Percentiles rank a stretch among this genome's conserved stretches.
These are phyloP conservation scores for Sinodicranocentrus sp. DNA, from an alignment of 2,888 invertebrate species.

Conservation along the genomic window DNA sequence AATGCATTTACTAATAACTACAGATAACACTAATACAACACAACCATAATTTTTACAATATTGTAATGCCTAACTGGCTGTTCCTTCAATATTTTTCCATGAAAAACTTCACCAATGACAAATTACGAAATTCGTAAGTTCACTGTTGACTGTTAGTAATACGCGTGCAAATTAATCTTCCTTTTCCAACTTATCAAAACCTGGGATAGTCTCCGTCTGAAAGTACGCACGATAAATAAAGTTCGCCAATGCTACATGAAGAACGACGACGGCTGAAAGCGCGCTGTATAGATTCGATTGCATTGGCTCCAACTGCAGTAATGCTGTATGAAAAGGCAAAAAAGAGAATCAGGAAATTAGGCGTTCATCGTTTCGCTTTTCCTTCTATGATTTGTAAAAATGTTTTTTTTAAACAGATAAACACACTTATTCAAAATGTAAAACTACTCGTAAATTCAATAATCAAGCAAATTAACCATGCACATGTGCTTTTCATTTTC, in stretches of 20 bases:
- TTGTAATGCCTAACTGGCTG: too few species aligned
- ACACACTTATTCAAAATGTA: constrained; percentile 1
- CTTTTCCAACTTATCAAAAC: constrained; percentile 76
- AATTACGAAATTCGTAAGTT: too few species aligned
- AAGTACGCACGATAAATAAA: constrained; percentile 89
- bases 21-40: too few species aligned
- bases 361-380: constrained; percentile 55
- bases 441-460: constrained; percentile 5
- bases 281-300: constrained; percentile 89
- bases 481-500: constrained; percentile 11
- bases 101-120: too few species aligned
- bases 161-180: constrained; percentile 76
- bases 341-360: constrained; percentile 53
- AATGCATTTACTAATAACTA: too few species aligned
- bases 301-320: constrained; percentile 80
- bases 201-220: constrained; percentile 78
- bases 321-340: constrained; percentile 78
- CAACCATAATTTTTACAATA: too few species aligned
- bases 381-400: constrained; percentile 25
- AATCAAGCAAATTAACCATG: constrained; percentile 22
- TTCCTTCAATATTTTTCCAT: too few species aligned
- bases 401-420: not conserved
- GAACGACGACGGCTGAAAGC: constrained; percentile 85
- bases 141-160: too few species aligned
- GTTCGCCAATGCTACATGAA: constrained; percentile 87